Evolutionary conservation across 2,797 vertebrate genomes (phyloP).

Genomic region (Odontamblyopus lacepedii): DNA sequence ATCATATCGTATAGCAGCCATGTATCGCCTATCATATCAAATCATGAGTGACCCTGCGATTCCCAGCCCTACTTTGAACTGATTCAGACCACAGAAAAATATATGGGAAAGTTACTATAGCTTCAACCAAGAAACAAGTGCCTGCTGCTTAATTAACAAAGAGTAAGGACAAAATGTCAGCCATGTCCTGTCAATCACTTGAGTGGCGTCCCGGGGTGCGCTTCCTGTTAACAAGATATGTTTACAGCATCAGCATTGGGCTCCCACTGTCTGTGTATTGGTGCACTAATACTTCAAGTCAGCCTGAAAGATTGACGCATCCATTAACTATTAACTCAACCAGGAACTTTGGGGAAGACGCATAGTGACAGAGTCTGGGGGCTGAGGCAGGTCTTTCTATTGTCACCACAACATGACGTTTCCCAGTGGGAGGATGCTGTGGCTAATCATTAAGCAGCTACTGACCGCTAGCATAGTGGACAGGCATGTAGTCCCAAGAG

Average conservation of each 20-base stretch:
- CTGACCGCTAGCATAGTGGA: slow-evolving; percentile 44
- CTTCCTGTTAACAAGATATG: slow-evolving; percentile 79
- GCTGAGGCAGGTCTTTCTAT: slow-evolving; percentile 62
- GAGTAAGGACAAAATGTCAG: slow-evolving; percentile 44
- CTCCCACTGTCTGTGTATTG: slow-evolving; percentile 69
- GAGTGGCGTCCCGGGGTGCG: slow-evolving; percentile 62
- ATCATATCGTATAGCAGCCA: too few relatives aligned
- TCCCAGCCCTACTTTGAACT: background rate
- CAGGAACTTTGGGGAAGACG: slow-evolving; percentile 60
- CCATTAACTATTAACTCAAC: slow-evolving; percentile 71
- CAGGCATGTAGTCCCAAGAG: slow-evolving; percentile 40
- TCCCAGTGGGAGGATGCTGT: slow-evolving; percentile 67
- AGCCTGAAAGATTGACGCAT: slow-evolving; percentile 64
- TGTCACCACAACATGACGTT: slow-evolving; percentile 64
- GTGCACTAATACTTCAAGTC: slow-evolving; percentile 63
- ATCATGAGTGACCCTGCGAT: too few relatives aligned
- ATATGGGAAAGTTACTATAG: slow-evolving; percentile 10
- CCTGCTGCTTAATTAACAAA: slow-evolving; percentile 34
- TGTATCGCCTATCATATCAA: too few relatives aligned
- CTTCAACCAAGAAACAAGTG: background rate
- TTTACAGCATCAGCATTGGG: slow-evolving; percentile 74
- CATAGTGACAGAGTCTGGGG: slow-evolving; percentile 49
- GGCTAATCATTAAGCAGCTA: slow-evolving; percentile 75
- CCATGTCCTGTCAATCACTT: slow-evolving; percentile 71
- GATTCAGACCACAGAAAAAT: background rate